Percentiles rank a stretch among this genome's conserved stretches.
These are phyloP conservation scores for Trachops cirrhosus DNA, from an alignment of 2,797 vertebrate species.

Conservation along the genomic window DNA sequence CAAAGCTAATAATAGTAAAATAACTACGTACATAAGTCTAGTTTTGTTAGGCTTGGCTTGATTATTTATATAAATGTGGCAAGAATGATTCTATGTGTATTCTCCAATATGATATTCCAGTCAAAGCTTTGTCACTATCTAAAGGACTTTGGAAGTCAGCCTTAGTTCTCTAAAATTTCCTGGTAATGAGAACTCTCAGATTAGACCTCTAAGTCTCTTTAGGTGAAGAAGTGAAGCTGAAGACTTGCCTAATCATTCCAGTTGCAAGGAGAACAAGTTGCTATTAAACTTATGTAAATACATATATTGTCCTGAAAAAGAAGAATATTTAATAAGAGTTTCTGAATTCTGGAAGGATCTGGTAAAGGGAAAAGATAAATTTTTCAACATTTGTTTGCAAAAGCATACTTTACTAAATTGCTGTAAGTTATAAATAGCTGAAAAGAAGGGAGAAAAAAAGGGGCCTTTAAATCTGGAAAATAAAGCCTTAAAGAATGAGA, in stretches of 20 bases:
- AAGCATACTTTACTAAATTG: not conserved
- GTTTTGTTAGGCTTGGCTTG: not conserved
- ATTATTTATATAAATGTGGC: not conserved
- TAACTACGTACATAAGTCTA: not conserved
- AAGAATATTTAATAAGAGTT: not conserved
- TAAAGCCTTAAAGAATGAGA: not conserved
- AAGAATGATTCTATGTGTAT: not conserved
- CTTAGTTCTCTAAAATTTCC: not conserved
- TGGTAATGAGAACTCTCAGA: not conserved
- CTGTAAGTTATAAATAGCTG: not conserved
- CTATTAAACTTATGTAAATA: not conserved
- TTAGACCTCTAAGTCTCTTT: not conserved
- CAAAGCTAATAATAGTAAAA: not conserved
- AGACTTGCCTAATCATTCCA: not conserved
- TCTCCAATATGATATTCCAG: not conserved
- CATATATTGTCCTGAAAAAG: not conserved
- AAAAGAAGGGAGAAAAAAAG: not conserved
- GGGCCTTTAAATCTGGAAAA: not conserved
- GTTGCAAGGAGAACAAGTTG: not conserved
- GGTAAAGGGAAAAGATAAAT: not conserved
- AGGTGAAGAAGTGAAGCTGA: not conserved
- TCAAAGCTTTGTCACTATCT: not conserved
- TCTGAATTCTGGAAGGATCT: not conserved
- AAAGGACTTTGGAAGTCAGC: not conserved
- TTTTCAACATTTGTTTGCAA: not conserved